Evolutionary conservation across 2,113 vertebrate species (phyloP).

Genomic region (Notothenia rossii): DNA sequence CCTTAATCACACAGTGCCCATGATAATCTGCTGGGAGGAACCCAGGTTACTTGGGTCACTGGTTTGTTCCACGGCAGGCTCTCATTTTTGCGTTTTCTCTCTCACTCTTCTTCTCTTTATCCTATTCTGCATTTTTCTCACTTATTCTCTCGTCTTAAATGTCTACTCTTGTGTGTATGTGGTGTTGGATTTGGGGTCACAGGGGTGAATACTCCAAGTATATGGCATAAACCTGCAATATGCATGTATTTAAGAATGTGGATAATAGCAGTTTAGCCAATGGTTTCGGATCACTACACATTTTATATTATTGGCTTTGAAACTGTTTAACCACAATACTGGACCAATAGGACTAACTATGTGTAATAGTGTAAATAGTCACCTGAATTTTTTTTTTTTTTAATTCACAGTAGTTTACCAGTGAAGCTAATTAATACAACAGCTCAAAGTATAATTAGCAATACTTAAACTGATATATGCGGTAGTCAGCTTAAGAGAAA

Average conservation of each 20-base stretch:
- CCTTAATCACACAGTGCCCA: constrained; percentile 90
- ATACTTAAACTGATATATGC: not conserved
- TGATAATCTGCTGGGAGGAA: constrained; percentile 89
- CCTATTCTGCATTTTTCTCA: constrained; percentile 44
- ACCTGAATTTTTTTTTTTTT: not conserved
- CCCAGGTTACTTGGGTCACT: constrained; percentile 87
- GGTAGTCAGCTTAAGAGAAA: not conserved
- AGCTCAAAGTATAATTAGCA: not conserved
- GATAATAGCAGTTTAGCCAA: constrained; percentile 54
- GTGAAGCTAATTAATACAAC: not conserved
- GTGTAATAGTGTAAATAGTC: not conserved
- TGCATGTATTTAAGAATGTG: constrained; percentile 49
- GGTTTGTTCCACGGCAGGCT: constrained; percentile 75
- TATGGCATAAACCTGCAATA: constrained; percentile 21
- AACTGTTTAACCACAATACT: constrained; percentile 13
- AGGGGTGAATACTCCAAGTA: constrained; percentile 37
- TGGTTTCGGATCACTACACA: constrained; percentile 57
- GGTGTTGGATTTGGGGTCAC: constrained; percentile 35
- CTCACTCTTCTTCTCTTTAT: constrained; percentile 40
- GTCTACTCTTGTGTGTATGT: constrained; percentile 10
- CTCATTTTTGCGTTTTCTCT: constrained; percentile 61
- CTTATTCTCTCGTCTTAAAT: constrained; percentile 58
- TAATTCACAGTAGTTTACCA: not conserved
- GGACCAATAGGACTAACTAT: not conserved
- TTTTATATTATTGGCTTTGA: constrained; percentile 2